Conservation (phyloP, 2,797 vertebrate species). For the Mustela erminea region DNA sequence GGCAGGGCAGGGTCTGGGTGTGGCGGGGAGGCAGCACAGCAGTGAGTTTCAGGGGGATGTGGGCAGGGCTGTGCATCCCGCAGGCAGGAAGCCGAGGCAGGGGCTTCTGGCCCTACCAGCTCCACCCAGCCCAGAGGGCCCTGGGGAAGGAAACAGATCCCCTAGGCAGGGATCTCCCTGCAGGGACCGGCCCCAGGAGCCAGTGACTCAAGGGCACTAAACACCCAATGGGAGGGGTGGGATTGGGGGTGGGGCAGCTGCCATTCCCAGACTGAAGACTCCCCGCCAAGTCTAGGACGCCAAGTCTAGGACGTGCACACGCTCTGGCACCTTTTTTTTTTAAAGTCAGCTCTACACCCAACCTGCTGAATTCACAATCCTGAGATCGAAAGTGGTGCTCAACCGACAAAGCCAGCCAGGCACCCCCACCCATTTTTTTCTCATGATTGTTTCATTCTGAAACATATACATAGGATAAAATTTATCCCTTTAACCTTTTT, state of each 20-base stretch:
- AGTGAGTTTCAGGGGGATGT: conserved; percentile 58
- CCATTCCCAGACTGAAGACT: neutral
- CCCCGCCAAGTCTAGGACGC: neutral
- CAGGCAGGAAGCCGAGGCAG: neutral
- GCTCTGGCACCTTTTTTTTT: neutral
- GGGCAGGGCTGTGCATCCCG: neutral
- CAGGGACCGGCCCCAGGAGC: neutral
- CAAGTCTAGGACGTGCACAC: neutral
- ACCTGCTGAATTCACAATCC: neutral
- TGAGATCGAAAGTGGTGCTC: neutral
- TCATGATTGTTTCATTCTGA: neutral
- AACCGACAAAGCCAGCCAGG: neutral
- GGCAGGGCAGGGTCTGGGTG: neutral
- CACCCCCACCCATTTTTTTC: neutral
- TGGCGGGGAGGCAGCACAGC: neutral
- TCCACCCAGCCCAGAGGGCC: neutral
- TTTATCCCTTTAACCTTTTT: neutral
- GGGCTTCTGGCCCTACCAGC: neutral
- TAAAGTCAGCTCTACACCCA: neutral
- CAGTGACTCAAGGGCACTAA: neutral
- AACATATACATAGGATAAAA: neutral
- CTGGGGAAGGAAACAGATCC: neutral
- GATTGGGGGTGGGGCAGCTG: neutral
- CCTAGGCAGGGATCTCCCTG: neutral
- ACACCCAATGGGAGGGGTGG: neutral